These are phyloP conservation scores for Ellobium chinense DNA, from an alignment of 2,888 invertebrate genomes.

Conservation along the genomic window DNA sequence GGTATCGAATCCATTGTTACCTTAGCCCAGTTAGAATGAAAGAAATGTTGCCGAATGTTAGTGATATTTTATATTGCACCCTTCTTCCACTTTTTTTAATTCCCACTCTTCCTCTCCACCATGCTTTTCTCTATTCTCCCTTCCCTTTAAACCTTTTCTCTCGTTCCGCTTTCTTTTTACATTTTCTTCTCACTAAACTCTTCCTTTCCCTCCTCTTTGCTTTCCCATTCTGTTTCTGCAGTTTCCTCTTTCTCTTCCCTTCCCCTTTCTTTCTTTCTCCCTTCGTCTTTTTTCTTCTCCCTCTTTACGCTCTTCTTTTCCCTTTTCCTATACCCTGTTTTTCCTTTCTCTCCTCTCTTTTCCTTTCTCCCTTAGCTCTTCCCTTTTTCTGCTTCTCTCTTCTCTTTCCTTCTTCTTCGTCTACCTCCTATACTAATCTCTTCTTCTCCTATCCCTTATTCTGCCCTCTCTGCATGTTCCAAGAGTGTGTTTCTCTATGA, in stretches of 20 bases:
- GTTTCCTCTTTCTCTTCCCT: neutral
- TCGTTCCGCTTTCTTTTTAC: neutral
- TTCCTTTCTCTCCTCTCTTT: neutral
- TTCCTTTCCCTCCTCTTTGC: neutral
- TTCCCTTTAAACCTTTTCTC: neutral
- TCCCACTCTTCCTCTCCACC: neutral
- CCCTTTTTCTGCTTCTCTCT: no score
- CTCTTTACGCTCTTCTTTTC: neutral
- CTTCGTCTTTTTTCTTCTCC: neutral
- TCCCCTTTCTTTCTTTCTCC: no score
- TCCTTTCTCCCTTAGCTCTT: neutral
- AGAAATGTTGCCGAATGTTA: no score
- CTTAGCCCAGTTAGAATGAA: no score
- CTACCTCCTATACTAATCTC: no score
- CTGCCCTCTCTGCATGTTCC: no score
- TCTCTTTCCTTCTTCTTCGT: no score
- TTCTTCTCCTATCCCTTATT: no score
- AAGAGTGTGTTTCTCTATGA: no score
- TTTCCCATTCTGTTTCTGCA: neutral
- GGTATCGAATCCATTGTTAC: no score
- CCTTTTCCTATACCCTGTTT: neutral
- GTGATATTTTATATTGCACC: neutral
- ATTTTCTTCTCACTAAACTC: neutral
- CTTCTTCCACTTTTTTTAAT: neutral
- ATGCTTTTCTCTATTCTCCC: neutral